Percentiles rank a stretch among this genome's conserved stretches.
Evolutionary conservation across 53 echinoderm and acorn worm species (phyloP).

Genomic region (Echinometra lucunter): DNA sequence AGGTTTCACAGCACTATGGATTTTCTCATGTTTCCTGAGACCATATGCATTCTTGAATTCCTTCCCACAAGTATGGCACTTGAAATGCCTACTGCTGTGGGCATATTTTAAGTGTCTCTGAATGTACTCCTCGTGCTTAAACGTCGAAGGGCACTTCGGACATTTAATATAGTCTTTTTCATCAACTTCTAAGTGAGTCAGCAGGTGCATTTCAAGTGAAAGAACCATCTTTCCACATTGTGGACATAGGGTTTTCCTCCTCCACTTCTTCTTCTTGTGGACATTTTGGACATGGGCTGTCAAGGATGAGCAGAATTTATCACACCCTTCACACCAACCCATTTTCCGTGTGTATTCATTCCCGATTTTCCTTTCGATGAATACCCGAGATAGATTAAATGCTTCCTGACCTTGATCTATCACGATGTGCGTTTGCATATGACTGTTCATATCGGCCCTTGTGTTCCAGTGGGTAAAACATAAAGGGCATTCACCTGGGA

Average conservation of each 20-base stretch:
- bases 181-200: background rate
- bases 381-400: background rate
- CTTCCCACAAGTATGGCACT: background rate
- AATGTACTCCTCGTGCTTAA: background rate
- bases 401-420: background rate
- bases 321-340: background rate
- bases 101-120: background rate
- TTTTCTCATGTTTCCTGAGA: background rate
- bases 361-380: background rate
- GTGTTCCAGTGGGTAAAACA: background rate
- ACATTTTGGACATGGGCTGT: background rate
- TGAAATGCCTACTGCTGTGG: background rate
- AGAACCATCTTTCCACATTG: background rate
- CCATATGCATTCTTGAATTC: background rate
- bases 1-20: constrained; percentile 46
- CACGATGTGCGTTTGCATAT: background rate
- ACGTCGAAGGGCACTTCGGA: background rate
- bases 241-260: background rate
- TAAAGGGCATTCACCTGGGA: background rate
- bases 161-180: constrained; percentile 16
- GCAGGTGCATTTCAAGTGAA: background rate
- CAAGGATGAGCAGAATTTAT: background rate
- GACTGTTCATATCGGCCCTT: background rate
- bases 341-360: background rate
- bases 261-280: background rate